Evolutionary conservation across 2,113 vertebrate genomes (phyloP).

Genomic region (Hippocampus guttulatus): DNA sequence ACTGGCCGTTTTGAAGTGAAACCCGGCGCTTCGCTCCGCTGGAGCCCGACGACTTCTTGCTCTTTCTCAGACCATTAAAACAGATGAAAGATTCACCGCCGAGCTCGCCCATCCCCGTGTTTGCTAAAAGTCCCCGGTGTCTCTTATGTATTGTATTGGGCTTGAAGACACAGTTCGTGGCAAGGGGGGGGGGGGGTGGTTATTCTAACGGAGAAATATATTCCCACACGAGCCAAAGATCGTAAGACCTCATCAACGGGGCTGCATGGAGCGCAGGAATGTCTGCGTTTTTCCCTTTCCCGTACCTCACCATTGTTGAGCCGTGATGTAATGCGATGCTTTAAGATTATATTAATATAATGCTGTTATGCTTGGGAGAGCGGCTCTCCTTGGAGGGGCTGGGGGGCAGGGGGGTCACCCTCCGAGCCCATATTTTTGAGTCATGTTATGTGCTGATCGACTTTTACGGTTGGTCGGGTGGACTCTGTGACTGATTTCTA

Average conservation of each 20-base stretch:
- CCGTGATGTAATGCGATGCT: constrained; percentile 64
- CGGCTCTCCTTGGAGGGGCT: not conserved
- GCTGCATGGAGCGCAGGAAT: constrained; percentile 53
- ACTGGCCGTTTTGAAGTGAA: constrained; percentile 56
- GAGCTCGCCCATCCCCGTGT: constrained; percentile 25
- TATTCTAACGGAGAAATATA: constrained; percentile 45
- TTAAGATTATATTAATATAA: constrained; percentile 42
- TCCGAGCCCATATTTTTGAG: not conserved
- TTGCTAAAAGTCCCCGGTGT: constrained; percentile 38
- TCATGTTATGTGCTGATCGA: not conserved
- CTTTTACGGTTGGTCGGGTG: not conserved
- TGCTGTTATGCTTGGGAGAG: not conserved
- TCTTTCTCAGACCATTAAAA: constrained; percentile 66
- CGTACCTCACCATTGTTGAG: constrained; percentile 60
- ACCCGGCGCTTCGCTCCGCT: constrained; percentile 48
- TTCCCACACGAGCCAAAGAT: constrained; percentile 44
- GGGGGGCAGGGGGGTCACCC: not conserved
- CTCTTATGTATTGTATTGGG: constrained; percentile 20
- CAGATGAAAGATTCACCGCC: constrained; percentile 58
- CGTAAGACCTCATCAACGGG: constrained; percentile 47
- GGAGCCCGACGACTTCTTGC: constrained; percentile 53
- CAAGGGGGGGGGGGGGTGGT: constrained; percentile 24
- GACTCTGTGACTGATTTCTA: not conserved
- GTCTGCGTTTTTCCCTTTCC: constrained; percentile 37
- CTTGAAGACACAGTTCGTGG: constrained; percentile 11